phyloP scores from a whole-genome alignment of 2,797 vertebrate genomes.

The Selene dorsalis region DNA sequence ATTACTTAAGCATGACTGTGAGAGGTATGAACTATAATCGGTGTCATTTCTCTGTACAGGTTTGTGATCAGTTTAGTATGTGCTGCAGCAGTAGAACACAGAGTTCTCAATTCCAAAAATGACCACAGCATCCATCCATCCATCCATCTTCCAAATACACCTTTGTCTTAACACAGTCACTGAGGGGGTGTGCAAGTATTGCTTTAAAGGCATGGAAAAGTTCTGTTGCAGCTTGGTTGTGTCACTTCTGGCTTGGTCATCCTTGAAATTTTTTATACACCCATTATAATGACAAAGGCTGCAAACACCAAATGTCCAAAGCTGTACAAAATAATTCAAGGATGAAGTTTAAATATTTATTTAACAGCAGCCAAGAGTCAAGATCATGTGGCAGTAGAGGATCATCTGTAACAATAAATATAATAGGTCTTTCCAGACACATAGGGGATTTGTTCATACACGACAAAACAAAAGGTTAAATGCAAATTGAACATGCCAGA shows the following conservation, averaged over 20 bases:
- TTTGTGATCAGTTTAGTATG: conserved; percentile 5
- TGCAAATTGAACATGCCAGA: no score
- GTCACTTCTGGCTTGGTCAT: neutral
- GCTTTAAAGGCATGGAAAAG: conserved; percentile 1
- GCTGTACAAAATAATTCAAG: conserved; percentile 6
- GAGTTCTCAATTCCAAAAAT: conserved; percentile 29
- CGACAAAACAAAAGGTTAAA: no score
- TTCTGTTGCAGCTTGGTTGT: neutral
- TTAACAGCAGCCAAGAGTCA: conserved; percentile 10
- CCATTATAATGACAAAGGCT: neutral
- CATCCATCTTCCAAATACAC: conserved; percentile 6
- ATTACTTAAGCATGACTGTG: conserved; percentile 20
- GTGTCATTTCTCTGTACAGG: conserved; percentile 24
- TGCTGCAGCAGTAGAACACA: conserved; percentile 25
- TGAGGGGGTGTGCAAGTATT: neutral
- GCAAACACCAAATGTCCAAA: conserved; percentile 4
- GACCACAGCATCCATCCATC: conserved; percentile 24
- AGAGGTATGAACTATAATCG: conserved; percentile 6
- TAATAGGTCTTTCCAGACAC: no score
- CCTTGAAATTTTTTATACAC: neutral
- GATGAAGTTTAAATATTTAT: conserved; percentile 5
- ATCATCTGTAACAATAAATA: no score
- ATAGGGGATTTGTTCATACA: no score
- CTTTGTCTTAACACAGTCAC: neutral
- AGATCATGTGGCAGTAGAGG: neutral